These are phyloP conservation scores for Pantherophis guttatus DNA, from an alignment of 2,113 vertebrate genomes.

Conservation along the genomic window DNA sequence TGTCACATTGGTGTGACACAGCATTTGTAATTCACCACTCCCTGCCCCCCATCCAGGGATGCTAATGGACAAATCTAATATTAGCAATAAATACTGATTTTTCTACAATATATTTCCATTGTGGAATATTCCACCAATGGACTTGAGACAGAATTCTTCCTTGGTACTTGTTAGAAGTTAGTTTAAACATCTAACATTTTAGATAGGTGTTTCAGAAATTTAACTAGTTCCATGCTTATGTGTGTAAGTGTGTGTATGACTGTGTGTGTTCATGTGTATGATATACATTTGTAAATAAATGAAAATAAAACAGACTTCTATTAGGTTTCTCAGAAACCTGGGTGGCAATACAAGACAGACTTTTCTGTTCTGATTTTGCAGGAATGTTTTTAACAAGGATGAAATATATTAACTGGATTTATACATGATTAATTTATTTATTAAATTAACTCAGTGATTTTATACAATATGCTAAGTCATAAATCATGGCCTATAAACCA, in stretches of 20 bases:
- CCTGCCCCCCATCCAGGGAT: neutral
- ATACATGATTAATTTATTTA: neutral
- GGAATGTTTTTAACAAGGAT: neutral
- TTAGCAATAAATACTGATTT: neutral
- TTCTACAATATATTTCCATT: neutral
- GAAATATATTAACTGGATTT: neutral
- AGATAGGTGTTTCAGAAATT: neutral
- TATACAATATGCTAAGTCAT: neutral
- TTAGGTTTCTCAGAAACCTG: neutral
- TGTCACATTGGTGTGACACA: neutral
- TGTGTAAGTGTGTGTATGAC: neutral
- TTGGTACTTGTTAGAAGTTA: neutral
- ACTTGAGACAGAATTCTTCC: neutral
- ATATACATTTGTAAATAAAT: neutral
- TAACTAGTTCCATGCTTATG: neutral
- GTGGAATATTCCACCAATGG: neutral
- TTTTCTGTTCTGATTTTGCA: neutral
- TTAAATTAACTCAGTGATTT: neutral
- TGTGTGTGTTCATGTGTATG: neutral
- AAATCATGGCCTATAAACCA: neutral
- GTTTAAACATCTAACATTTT: neutral
- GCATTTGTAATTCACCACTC: neutral
- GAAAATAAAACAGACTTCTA: neutral
- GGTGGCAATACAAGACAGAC: neutral
- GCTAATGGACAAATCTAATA: neutral